A percentile compares a stretch with the other conserved stretches of the same genome.
phyloP scores from a whole-genome alignment of 2,797 vertebrate species.

The Phyllotis vaccarum region DNA sequence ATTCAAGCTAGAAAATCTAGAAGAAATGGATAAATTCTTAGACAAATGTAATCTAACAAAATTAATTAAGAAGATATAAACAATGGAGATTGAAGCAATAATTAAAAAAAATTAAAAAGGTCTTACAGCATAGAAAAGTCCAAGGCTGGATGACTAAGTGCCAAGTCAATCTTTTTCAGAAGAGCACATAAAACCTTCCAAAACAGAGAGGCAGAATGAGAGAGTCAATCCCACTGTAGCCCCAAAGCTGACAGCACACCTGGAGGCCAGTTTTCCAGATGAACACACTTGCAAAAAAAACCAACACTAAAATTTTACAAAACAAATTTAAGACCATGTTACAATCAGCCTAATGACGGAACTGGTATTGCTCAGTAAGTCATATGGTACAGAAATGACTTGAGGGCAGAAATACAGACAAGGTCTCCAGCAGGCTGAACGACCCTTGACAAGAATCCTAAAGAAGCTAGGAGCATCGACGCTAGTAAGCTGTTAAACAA shows the following conservation, averaged over 20 bases:
- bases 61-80: background rate
- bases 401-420: background rate
- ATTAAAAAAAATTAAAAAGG: background rate
- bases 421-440: background rate
- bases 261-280: background rate
- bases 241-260: background rate
- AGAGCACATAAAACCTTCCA: background rate
- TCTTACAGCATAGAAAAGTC: background rate
- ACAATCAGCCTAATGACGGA: too few relatives aligned
- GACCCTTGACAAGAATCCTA: background rate
- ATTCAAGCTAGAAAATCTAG: background rate
- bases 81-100: background rate
- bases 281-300: background rate
- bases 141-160: background rate
- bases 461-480: background rate
- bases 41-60: background rate
- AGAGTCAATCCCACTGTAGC: background rate
- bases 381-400: background rate
- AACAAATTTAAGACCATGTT: background rate
- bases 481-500: background rate
- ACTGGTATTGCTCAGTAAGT: background rate
- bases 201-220: background rate
- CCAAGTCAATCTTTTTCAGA: background rate
- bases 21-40: background rate
- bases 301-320: background rate